Conservation (phyloP, 2,888 invertebrate genomes). For the Xylota sylvarum region DNA sequence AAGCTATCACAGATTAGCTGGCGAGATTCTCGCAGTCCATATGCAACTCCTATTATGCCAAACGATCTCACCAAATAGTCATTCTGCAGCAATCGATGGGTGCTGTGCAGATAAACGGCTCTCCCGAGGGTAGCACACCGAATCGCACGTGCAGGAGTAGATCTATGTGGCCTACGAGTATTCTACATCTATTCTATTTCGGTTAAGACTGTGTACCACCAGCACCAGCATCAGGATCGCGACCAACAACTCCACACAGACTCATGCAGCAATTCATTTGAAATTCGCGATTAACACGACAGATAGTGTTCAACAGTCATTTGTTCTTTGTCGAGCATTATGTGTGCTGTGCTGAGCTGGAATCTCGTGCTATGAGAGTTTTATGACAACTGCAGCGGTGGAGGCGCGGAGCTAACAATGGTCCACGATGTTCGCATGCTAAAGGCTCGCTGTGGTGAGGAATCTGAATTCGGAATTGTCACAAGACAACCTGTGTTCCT, state of each 20-base stretch:
- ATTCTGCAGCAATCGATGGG: conserved; percentile 67
- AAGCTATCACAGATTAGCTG: conserved; percentile 73
- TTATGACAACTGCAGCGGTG: conserved; percentile 78
- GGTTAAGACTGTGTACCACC: conserved; percentile 5
- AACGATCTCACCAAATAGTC: conserved; percentile 70
- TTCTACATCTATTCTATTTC: conserved; percentile 60
- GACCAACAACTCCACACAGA: conserved; percentile 58
- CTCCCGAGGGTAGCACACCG: conserved; percentile 44
- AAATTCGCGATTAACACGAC: conserved; percentile 79
- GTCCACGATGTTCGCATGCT: conserved; percentile 37
- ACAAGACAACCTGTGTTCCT: conserved; percentile 67
- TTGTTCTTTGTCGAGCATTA: conserved; percentile 79
- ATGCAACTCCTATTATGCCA: conserved; percentile 72
- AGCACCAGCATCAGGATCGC: conserved; percentile 14
- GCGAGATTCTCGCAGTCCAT: conserved; percentile 62
- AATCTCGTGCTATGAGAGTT: conserved; percentile 78
- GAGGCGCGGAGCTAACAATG: conserved; percentile 66
- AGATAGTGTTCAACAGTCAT: conserved; percentile 79
- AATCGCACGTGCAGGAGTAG: conserved; percentile 62
- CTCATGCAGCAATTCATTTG: conserved; percentile 79
- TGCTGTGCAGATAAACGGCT: conserved; percentile 68
- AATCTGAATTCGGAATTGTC: conserved; percentile 71
- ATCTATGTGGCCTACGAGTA: conserved; percentile 40
- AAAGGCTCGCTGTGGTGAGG: conserved; percentile 26
- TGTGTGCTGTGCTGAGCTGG: conserved; percentile 74